A percentile compares a stretch with the other conserved stretches of the same genome.
These are phyloP conservation scores for Zoroaster sp. DNA, from an alignment of 53 echinoderm and acorn worm species.

Conservation along the genomic window DNA sequence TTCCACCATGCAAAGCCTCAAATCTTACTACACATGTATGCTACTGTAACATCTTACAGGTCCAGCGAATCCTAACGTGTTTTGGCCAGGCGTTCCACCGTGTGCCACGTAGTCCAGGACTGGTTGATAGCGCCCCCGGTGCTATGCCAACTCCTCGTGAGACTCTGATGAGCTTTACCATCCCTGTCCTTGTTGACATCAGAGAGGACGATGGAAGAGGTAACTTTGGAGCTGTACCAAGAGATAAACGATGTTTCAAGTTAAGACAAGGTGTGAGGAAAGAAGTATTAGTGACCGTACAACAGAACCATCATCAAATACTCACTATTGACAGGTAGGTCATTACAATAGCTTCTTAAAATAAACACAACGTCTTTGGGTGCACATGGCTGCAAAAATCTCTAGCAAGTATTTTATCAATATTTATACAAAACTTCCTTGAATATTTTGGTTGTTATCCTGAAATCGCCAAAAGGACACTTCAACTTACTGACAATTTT, in stretches of 20 bases:
- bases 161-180: conserved; percentile 78
- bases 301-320: conserved; percentile 71
- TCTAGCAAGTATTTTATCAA: too few species aligned
- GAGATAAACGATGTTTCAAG: conserved; percentile 95
- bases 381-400: too few species aligned
- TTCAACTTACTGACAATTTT: too few species aligned
- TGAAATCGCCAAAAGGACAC: too few species aligned
- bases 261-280: conserved; percentile 84
- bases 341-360: too few species aligned
- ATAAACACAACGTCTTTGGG: too few species aligned
- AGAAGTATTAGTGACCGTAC: conserved; percentile 87
- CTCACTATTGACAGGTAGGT: conserved; percentile 89
- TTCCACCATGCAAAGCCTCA: too few species aligned
- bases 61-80: conserved; percentile 86
- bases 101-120: conserved; percentile 85
- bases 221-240: conserved; percentile 79
- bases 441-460: too few species aligned
- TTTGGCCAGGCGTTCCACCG: conserved; percentile 96
- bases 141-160: conserved; percentile 60
- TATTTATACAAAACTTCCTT: too few species aligned
- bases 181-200: conserved; percentile 91
- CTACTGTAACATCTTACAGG: conserved; percentile 50
- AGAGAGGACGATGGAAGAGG: conserved; percentile 95
- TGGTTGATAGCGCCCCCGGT: conserved; percentile 79
- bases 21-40: too few species aligned